Percentiles rank a stretch among this genome's conserved stretches.
These are phyloP conservation scores for Isaurus tuberculatus DNA, from an alignment of 92 coral and sea anemone genomes.

Conservation along the genomic window DNA sequence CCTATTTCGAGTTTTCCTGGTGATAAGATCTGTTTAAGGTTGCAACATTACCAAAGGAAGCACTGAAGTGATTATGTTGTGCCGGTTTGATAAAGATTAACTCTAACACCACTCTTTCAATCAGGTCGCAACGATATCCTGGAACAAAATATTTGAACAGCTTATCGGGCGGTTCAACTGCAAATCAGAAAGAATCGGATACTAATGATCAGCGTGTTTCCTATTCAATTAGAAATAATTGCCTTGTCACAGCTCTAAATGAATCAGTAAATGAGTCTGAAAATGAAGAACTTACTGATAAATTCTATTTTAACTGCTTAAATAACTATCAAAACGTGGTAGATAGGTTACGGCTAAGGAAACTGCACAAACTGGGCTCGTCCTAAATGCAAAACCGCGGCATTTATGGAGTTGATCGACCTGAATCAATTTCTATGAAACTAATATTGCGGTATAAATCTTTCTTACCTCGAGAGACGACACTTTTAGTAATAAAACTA, in stretches of 20 bases:
- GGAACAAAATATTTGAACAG: background rate
- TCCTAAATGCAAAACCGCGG: constrained; percentile 1
- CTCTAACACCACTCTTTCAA: background rate
- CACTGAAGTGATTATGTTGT: background rate
- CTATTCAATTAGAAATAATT: constrained; percentile 32
- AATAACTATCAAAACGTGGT: constrained; percentile 12
- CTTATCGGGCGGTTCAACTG: constrained; percentile 8
- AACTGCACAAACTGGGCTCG: constrained; percentile 20
- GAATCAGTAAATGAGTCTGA: constrained; percentile 24
- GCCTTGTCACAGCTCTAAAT: constrained; percentile 10
- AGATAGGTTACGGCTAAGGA: constrained; percentile 1
- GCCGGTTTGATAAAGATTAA: background rate
- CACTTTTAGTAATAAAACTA: background rate
- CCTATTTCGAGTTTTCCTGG: background rate
- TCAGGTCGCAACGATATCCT: background rate
- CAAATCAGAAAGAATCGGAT: constrained; percentile 29
- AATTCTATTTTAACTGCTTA: constrained; percentile 37
- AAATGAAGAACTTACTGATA: constrained; percentile 20
- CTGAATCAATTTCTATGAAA: background rate
- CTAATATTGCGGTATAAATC: background rate
- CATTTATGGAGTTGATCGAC: background rate
- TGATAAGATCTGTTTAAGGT: constrained; percentile 2
- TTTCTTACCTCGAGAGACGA: background rate
- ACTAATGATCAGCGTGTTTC: background rate
- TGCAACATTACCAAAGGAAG: constrained; percentile 11